Conservation (phyloP, 2,113 vertebrate genomes). For the Vulpes lagopus region DNA sequence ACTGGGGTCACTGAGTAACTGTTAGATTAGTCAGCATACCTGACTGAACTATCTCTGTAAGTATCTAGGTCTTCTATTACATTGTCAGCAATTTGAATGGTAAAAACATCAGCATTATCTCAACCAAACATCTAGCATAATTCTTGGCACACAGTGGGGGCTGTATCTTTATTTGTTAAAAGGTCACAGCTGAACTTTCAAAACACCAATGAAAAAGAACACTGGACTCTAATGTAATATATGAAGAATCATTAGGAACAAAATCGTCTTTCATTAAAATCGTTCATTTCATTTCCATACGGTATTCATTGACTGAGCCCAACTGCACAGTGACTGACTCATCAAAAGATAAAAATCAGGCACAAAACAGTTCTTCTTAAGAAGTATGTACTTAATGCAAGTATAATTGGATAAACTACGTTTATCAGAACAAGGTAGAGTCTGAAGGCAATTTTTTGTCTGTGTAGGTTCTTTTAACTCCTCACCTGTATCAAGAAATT, state of each 20-base stretch:
- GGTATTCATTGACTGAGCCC: background rate
- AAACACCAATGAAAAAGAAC: background rate
- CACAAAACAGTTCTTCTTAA: conserved; percentile 20
- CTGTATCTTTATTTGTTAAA: conserved; percentile 21
- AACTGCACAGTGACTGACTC: background rate
- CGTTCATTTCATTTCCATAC: background rate
- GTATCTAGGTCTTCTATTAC: background rate
- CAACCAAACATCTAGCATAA: background rate
- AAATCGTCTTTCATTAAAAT: conserved; percentile 10
- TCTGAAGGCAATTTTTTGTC: background rate
- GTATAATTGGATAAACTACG: background rate
- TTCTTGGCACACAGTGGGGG: background rate
- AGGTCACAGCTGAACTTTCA: conserved; percentile 28
- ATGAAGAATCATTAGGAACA: background rate
- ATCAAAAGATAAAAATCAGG: conserved; percentile 22
- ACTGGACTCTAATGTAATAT: background rate
- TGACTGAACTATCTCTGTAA: background rate
- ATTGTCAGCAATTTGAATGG: background rate
- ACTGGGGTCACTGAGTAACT: background rate
- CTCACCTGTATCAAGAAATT: background rate
- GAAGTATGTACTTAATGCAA: background rate
- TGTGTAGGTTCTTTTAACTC: background rate
- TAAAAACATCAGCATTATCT: background rate
- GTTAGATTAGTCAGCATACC: background rate
- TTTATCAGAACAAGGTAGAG: background rate